Base-by-base conservation (phyloP, 1,140 invertebrate genomes). In the Drosophila mojavensis region DNA sequence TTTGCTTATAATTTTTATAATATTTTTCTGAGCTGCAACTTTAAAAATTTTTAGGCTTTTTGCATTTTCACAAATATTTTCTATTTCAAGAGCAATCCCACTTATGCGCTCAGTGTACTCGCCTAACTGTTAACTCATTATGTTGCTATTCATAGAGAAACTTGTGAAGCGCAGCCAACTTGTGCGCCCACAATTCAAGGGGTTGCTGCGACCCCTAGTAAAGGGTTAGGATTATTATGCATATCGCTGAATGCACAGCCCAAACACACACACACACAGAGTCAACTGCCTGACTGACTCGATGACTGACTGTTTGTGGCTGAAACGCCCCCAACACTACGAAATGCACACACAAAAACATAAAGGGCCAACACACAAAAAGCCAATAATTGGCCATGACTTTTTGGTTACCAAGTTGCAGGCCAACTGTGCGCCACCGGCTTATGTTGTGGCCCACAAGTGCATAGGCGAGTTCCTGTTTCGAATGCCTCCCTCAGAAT, bases 381-480 rank as follows among this genome's bases (percentile, higher is more conserved):
- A 69, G 84, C 63, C 69, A 78, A 84, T 88, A 89, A 89, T 89
- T 89, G 84, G 84, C 76, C 84, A 79, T 89, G 84, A 89, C 80
- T 89, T 89, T 89, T 83, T 76, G 84, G 84, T 90, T 89, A 84
- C 76, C 77, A 80, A 81, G 74, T 76, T 71, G 61, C 61, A 39
- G 48, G 41, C 17, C 39, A 59, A 26, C 24, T 17, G 47, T 30
- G 28, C 28, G 28, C 28, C 28, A 3, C 28, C 28, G 0, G 28
- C 28, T 33, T 33, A 33, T 41, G 54, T 56, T 26, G n/a, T 45
- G 24, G 43, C 43, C 61, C 11, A 43, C 36, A 50, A 68, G 63
- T 73, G 48, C 63, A 54, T 78, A 39, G 53, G 61, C 36, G 11
- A 7, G 36, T 39, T 39, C 36, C 36, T 39, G 36, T 7, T 39